A percentile compares a stretch with the other conserved stretches of the same genome.
These are phyloP conservation scores for Chinchilla lanigera DNA, from an alignment of 2,113 vertebrate genomes.

Conservation along the genomic window DNA sequence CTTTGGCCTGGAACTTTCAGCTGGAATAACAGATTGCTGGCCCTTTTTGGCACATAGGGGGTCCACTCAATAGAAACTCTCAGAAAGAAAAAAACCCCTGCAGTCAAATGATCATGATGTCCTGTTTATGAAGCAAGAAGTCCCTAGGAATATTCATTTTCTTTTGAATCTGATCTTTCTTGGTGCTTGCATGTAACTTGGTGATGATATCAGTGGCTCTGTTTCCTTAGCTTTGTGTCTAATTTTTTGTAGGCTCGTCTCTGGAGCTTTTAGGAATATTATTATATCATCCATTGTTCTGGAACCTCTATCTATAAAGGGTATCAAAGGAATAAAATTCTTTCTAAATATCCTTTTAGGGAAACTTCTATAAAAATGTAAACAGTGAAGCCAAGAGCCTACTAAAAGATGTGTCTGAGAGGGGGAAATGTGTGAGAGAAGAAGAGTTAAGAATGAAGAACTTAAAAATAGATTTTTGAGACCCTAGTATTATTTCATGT, in stretches of 20 bases:
- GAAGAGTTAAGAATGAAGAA: neutral
- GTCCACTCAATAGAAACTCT: neutral
- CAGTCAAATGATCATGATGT: neutral
- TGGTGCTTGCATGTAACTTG: neutral
- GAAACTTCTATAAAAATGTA: neutral
- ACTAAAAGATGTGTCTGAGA: neutral
- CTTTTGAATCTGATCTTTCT: neutral
- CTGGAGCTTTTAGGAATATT: neutral
- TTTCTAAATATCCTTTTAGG: neutral
- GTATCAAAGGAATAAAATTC: neutral
- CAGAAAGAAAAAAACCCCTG: neutral
- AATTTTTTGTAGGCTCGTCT: neutral
- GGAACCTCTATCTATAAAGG: neutral
- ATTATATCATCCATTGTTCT: neutral
- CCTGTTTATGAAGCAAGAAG: neutral
- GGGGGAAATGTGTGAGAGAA: neutral
- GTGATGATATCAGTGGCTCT: rapidly evolving
- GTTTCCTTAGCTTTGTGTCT: neutral
- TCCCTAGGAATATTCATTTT: neutral
- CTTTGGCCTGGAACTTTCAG: neutral
- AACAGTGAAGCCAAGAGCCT: neutral
- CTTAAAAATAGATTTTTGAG: neutral
- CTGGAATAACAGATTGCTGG: neutral
- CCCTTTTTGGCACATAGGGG: neutral
- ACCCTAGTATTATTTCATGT: neutral